phyloP scores from a whole-genome alignment of 2,113 vertebrate species.

The Polypterus bichir region DNA sequence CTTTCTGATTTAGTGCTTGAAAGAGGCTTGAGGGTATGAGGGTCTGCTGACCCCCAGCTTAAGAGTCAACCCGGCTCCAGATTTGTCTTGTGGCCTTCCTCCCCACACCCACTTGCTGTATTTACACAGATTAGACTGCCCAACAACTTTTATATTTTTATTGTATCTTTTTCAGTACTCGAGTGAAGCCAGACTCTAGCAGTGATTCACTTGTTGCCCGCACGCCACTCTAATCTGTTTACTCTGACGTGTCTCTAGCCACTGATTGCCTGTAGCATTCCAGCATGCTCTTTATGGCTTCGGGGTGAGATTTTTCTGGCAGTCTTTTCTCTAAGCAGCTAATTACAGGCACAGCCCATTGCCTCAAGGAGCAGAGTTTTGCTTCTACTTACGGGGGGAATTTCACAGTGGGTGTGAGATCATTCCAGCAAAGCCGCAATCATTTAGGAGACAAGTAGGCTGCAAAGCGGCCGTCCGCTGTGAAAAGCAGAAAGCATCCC shows the following conservation, averaged over 20 bases:
- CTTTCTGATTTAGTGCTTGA: too few relatives aligned
- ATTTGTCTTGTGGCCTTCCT: too few relatives aligned
- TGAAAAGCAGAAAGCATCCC: too few relatives aligned
- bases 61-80: too few relatives aligned
- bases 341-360: slow-evolving; percentile 39
- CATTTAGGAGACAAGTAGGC: neutral
- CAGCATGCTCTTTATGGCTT: slow-evolving; percentile 23
- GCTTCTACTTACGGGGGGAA: slow-evolving; percentile 5
- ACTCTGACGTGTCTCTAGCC: too few relatives aligned
- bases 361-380: slow-evolving; percentile 43
- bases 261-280: neutral
- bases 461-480: neutral
- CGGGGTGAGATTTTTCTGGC: slow-evolving; percentile 17
- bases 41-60: too few relatives aligned
- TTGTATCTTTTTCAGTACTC: too few relatives aligned
- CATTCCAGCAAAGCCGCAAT: slow-evolving; percentile 26
- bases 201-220: neutral
- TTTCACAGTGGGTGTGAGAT: slow-evolving; percentile 44
- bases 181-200: too few relatives aligned
- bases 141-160: too few relatives aligned
- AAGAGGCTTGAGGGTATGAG: too few relatives aligned
- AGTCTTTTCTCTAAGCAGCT: slow-evolving; percentile 46
- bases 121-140: too few relatives aligned
- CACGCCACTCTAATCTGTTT: neutral
- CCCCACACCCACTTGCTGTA: too few relatives aligned